Percentiles rank a stretch among this genome's conserved stretches.
phyloP scores from a whole-genome alignment of 2,113 vertebrate genomes.

The Hemicordylus capensis region DNA sequence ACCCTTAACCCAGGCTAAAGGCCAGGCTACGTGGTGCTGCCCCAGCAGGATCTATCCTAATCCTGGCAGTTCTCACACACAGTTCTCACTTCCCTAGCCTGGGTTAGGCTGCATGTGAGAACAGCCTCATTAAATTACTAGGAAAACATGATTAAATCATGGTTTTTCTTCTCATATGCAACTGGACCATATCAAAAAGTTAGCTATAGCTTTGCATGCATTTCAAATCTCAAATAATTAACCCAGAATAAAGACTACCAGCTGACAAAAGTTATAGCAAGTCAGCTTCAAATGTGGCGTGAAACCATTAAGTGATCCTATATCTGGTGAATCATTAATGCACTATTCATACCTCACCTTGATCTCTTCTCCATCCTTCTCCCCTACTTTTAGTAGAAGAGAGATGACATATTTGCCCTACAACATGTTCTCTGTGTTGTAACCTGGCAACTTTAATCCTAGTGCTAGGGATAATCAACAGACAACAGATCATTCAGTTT shows the following conservation, averaged over 20 bases:
- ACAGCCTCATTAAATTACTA: too few species aligned
- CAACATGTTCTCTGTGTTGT: neutral
- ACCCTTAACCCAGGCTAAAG: too few species aligned
- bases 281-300: neutral
- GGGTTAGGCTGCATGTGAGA: too few species aligned
- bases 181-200: too few species aligned
- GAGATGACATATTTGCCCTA: neutral
- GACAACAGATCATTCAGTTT: neutral
- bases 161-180: too few species aligned
- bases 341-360: neutral
- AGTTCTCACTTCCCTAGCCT: too few species aligned
- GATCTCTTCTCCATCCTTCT: neutral
- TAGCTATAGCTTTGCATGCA: neutral
- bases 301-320: neutral
- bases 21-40: too few species aligned
- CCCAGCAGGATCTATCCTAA: too few species aligned
- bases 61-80: too few species aligned
- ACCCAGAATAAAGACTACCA: neutral
- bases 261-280: too few species aligned
- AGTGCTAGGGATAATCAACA: constrained; percentile 1
- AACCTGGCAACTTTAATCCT: neutral
- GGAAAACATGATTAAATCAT: too few species aligned
- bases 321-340: neutral
- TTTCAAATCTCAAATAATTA: neutral
- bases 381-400: neutral